Evolutionary conservation across 2,797 vertebrate species (phyloP).

Genomic region (Thalassophryne amazonica): DNA sequence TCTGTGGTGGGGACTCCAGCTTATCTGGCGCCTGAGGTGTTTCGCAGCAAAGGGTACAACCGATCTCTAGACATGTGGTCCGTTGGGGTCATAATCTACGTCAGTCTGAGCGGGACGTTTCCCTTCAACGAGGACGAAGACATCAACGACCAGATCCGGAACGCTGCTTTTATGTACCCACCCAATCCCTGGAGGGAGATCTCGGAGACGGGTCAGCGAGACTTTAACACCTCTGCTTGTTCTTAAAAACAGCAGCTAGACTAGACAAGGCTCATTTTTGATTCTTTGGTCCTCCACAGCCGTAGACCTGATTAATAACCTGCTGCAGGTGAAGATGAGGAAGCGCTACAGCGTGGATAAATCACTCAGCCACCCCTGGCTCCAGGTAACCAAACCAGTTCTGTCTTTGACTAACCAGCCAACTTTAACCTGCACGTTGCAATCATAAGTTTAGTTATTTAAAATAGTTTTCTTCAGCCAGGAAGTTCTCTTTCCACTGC

Average conservation of each 20-base stretch:
- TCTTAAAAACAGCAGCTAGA: too few species aligned
- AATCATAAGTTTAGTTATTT: not conserved
- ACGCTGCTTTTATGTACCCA: slow-evolving; percentile 96
- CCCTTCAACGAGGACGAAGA: slow-evolving; percentile 97
- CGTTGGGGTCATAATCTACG: slow-evolving; percentile 92
- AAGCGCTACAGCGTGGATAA: slow-evolving; percentile 96
- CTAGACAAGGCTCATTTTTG: too few species aligned
- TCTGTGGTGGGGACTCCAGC: slow-evolving; percentile 95
- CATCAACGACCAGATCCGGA: slow-evolving; percentile 96
- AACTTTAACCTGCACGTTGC: not conserved
- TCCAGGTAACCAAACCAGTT: slow-evolving; percentile 80
- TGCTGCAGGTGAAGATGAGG: slow-evolving; percentile 97
- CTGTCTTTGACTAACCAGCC: too few species aligned
- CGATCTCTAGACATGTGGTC: slow-evolving; percentile 97
- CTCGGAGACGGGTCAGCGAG: slow-evolving; percentile 82
- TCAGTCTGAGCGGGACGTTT: slow-evolving; percentile 94
- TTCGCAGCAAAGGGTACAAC: slow-evolving; percentile 95
- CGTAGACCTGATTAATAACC: slow-evolving; percentile 92
- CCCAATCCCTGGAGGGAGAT: slow-evolving; percentile 92
- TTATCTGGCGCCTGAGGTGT: slow-evolving; percentile 91
- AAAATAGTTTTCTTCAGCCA: not conserved
- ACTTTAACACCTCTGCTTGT: not conserved
- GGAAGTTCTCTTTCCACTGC: slow-evolving; percentile 12
- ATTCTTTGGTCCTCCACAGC: slow-evolving; percentile 74
- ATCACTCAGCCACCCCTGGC: slow-evolving; percentile 93